Evolutionary conservation across 2,888 invertebrate species (phyloP).

Genomic region (Platerodrilus igneus): DNA sequence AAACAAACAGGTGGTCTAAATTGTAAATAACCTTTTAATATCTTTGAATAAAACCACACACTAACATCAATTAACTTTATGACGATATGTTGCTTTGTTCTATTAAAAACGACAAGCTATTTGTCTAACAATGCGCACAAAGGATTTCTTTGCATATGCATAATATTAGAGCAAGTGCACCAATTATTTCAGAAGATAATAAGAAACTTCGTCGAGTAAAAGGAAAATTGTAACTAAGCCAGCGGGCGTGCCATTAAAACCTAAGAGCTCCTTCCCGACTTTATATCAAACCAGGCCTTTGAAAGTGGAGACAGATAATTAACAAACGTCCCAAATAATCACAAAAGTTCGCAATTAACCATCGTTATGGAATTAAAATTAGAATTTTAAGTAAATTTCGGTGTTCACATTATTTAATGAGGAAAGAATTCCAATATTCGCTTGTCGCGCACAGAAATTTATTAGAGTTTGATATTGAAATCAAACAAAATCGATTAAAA

Average conservation of each 20-base stretch:
- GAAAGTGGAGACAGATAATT: too few species aligned
- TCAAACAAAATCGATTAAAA: conserved; percentile 27
- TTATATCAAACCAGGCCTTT: too few species aligned
- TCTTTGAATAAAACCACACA: too few species aligned
- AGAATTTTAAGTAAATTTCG: conserved; percentile 43
- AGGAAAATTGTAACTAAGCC: conserved; percentile 13
- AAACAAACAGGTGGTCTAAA: too few species aligned
- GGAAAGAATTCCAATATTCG: conserved; percentile 32
- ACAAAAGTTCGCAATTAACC: conserved; percentile 5
- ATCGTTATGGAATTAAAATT: conserved; percentile 34
- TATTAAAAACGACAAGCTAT: too few species aligned
- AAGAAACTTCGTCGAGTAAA: conserved; percentile 13
- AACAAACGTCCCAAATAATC: too few species aligned
- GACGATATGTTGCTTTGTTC: too few species aligned
- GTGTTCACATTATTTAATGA: conserved; percentile 39
- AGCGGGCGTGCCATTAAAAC: conserved; percentile 12
- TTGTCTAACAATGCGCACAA: conserved; percentile 6
- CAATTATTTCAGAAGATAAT: conserved; percentile 17
- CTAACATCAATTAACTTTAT: too few species aligned
- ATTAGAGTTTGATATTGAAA: conserved; percentile 36
- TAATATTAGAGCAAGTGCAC: conserved; percentile 11
- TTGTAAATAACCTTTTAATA: too few species aligned
- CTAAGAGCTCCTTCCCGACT: too few species aligned
- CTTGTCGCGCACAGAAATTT: conserved; percentile 34
- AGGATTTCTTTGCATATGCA: conserved; percentile 7